Evolutionary conservation across 1,140 invertebrate species (phyloP).

Genomic region (Diabrotica undecimpunctata): DNA sequence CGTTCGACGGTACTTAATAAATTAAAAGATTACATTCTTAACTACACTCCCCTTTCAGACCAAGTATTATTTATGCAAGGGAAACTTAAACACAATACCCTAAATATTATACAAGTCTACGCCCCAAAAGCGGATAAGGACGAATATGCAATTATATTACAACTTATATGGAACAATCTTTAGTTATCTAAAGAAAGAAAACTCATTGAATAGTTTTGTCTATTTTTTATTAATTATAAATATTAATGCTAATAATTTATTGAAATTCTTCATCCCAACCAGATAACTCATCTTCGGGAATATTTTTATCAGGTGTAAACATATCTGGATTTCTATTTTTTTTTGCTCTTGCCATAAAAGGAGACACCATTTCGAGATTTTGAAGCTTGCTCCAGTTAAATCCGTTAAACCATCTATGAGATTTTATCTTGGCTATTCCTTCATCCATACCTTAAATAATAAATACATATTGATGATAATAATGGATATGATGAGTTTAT

Average conservation of each 20-base stretch:
- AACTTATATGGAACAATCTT: too few species aligned
- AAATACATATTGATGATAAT: not conserved
- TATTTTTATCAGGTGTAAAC: not conserved
- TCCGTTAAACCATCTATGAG: slow-evolving; percentile 70
- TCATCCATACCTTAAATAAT: not conserved
- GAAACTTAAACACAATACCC: too few species aligned
- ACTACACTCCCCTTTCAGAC: too few species aligned
- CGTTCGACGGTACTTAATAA: too few species aligned
- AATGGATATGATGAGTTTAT: not conserved
- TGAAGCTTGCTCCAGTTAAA: slow-evolving; percentile 32
- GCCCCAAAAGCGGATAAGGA: too few species aligned
- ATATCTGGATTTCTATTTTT: not conserved
- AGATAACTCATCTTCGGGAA: not conserved
- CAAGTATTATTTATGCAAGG: too few species aligned
- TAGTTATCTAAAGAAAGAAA: too few species aligned
- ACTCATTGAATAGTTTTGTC: too few species aligned
- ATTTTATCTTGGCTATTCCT: slow-evolving; percentile 87
- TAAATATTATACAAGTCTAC: too few species aligned
- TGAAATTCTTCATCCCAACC: slow-evolving; percentile 13
- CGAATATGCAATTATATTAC: too few species aligned
- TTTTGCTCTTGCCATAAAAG: slow-evolving; percentile 6
- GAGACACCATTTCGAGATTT: slow-evolving; percentile 20
- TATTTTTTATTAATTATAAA: too few species aligned
- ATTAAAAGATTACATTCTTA: too few species aligned
- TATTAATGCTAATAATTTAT: not conserved